Conservation (phyloP, 1,140 invertebrate species). For the Drosophila carrolli region DNA sequence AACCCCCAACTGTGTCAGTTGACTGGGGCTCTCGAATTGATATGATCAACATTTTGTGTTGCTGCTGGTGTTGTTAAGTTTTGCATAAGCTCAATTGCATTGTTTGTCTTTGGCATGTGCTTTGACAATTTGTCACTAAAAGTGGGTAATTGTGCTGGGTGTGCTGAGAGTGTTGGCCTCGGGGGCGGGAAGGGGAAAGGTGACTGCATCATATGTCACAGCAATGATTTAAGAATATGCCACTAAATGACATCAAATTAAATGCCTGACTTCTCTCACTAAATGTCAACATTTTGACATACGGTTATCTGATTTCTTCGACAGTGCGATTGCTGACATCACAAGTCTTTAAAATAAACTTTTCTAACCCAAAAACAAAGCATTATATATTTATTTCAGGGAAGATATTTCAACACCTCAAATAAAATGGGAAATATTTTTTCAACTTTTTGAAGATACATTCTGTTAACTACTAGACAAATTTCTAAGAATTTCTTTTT, state of each 20-base stretch:
- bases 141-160: conserved; percentile 30
- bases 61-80: conserved; percentile 40
- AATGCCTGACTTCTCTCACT: conserved; percentile 59
- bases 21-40: conserved; percentile 76
- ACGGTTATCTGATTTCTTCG: conserved; percentile 32
- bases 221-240: conserved; percentile 68
- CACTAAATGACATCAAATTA: conserved; percentile 74
- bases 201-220: conserved; percentile 50
- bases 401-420: not conserved
- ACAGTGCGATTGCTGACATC: conserved; percentile 14
- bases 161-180: conserved; percentile 5
- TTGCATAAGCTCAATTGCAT: conserved; percentile 68
- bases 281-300: conserved; percentile 31
- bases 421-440: not conserved
- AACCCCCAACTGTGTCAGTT: conserved; percentile 69
- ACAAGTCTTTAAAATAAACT: conserved; percentile 4
- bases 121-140: conserved; percentile 73
- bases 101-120: conserved; percentile 78
- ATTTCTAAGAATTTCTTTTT: too few relatives aligned
- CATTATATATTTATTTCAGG: not conserved
- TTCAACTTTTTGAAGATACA: not conserved
- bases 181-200: conserved; percentile 7
- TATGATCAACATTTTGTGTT: conserved; percentile 70
- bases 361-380: too few relatives aligned
- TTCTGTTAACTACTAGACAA: not conserved